Evolutionary conservation across 2,797 vertebrate genomes (phyloP).

Genomic region (Mus minutoides): DNA sequence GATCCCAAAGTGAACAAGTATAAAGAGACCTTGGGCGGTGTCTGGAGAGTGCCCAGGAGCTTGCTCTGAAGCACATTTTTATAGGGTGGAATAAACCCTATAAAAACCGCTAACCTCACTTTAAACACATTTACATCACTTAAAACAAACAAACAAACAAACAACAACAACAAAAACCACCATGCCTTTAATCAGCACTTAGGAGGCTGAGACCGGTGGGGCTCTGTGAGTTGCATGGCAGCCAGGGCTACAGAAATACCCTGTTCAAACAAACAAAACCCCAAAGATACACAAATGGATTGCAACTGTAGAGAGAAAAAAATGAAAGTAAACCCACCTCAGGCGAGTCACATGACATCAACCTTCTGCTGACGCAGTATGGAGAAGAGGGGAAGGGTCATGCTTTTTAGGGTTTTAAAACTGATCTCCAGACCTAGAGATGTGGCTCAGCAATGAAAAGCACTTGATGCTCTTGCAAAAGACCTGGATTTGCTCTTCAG

Average conservation of each 20-base stretch:
- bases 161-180: not conserved
- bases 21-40: fast-evolving
- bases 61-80: constrained; percentile 9
- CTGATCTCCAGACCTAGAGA: not conserved
- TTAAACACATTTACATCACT: not conserved
- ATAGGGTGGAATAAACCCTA: not conserved
- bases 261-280: not conserved
- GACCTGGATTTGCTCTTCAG: not conserved
- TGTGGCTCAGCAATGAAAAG: not conserved
- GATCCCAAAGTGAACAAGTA: not conserved
- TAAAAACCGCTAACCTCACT: not conserved
- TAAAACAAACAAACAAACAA: not conserved
- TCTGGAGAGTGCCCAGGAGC: not conserved
- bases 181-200: not conserved
- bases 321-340: too few species aligned
- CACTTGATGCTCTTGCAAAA: not conserved
- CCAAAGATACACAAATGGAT: not conserved
- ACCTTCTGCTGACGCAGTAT: not conserved
- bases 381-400: too few species aligned
- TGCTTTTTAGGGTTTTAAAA: not conserved
- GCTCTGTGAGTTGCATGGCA: not conserved
- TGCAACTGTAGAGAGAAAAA: too few species aligned
- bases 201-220: not conserved
- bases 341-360: not conserved
- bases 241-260: not conserved